These are phyloP conservation scores for Typhlichthys eigenmanni DNA, from an alignment of 2,797 vertebrate genomes.

Conservation along the genomic window DNA sequence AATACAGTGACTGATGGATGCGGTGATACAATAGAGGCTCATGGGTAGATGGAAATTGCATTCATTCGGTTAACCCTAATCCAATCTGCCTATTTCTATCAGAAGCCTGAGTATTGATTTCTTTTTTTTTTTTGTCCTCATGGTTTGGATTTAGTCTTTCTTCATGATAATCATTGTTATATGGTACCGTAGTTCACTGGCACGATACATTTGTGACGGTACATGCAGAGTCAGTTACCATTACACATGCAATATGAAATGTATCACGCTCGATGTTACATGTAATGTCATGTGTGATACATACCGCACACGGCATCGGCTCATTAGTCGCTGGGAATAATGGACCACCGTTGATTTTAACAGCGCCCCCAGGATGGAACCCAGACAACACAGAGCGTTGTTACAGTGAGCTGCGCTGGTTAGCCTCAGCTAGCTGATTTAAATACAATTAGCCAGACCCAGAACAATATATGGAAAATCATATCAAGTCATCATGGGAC, in stretches of 20 bases:
- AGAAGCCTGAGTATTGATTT: slow-evolving; percentile 43
- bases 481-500: too few relatives aligned
- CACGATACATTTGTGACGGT: background rate
- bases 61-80: slow-evolving; percentile 59
- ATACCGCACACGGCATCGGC: background rate
- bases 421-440: too few relatives aligned
- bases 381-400: too few relatives aligned
- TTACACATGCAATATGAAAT: background rate
- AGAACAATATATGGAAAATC: too few relatives aligned
- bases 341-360: too few relatives aligned
- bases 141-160: background rate
- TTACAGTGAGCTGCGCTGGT: too few relatives aligned
- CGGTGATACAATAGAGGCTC: slow-evolving; percentile 25
- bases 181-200: slow-evolving; percentile 2
- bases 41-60: slow-evolving; percentile 47
- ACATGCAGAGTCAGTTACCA: too few relatives aligned
- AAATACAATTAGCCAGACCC: too few relatives aligned
- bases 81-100: slow-evolving; percentile 43
- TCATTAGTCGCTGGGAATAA: too few relatives aligned
- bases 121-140: too few relatives aligned
- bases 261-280: too few relatives aligned
- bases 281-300: background rate
- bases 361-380: too few relatives aligned
- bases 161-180: slow-evolving; percentile 16
- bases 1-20: slow-evolving; percentile 21